Base-by-base conservation (phyloP, 2,888 invertebrate species). In the Caenorhabditis sp. region DNA sequence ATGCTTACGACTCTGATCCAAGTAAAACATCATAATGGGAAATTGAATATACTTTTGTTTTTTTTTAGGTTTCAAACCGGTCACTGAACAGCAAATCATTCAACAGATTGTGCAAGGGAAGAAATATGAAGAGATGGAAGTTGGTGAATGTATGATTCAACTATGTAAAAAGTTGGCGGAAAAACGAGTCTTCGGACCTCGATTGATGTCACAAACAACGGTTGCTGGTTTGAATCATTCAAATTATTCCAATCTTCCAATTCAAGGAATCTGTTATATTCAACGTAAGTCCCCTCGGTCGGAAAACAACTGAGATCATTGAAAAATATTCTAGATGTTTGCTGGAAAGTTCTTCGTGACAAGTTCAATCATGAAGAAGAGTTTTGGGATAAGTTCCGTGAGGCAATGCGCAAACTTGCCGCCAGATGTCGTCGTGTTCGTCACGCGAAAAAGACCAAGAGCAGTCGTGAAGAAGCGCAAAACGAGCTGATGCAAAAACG, bases 181-280 rank as follows among this genome's bases (percentile, higher is more conserved):
- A 71, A 86, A 87, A 66, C 77, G 87, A 26, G 87, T 87, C 17
- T 87, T 87, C 66, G 87, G 87, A 54, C 82, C 87, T 17, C 71
- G 82, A 26, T 77, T 87, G 57, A 87, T 87, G 87, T 82, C 86
- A 4, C 79, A 83, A 59, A 86, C 86, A 1, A 87, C 87, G 3
- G 85, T 87, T 8, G 87, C 87, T 27, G 87, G 86, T 19, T 82
- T 87, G 37, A 87, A 87, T 64, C 87, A 87, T 69, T 86, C 86
- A 43, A 86, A 81, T 72, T 87, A 87, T 70, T 82, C 82, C 58
- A 87, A 87, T 66, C 79, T 87, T 65, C 87, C 87, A 37, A 79
- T 81, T 55, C 72, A 80, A 54, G 87, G 87, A 58, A 87, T 87
- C 58, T 79, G 85, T 60, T 87, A 87, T 74, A 87, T 87, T 58